phyloP scores from a whole-genome alignment of 2,888 invertebrate species.

The Thyatira batis region DNA sequence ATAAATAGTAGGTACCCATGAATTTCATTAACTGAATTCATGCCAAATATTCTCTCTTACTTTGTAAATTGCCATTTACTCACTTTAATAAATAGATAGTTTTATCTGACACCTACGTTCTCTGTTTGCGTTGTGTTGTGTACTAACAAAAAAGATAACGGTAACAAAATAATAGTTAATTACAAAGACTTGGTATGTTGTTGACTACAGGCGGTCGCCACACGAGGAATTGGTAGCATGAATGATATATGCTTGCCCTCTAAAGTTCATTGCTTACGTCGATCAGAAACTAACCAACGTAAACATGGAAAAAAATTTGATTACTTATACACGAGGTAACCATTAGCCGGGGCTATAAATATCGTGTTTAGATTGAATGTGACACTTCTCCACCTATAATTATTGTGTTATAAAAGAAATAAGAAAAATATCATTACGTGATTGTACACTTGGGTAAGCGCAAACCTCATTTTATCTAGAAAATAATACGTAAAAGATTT shows the following conservation, averaged over 20 bases:
- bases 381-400: not conserved
- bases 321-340: not conserved
- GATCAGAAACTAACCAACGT: constrained; percentile 3
- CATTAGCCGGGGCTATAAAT: not conserved
- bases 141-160: not conserved
- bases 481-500: not conserved
- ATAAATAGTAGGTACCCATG: too few relatives aligned
- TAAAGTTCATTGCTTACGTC: constrained; percentile 28
- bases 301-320: not conserved
- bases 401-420: not conserved
- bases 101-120: too few relatives aligned
- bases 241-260: constrained; percentile 24
- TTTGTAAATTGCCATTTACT: too few relatives aligned
- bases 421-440: not conserved
- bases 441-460: not conserved
- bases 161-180: not conserved
- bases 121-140: too few relatives aligned
- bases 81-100: too few relatives aligned
- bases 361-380: not conserved
- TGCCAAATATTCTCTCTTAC: too few relatives aligned
- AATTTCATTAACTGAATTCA: too few relatives aligned
- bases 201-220: constrained; percentile 2
- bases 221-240: constrained; percentile 14
- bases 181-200: not conserved
- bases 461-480: not conserved